phyloP scores from a whole-genome alignment of 2,113 vertebrate species.

The Tyto alba region DNA sequence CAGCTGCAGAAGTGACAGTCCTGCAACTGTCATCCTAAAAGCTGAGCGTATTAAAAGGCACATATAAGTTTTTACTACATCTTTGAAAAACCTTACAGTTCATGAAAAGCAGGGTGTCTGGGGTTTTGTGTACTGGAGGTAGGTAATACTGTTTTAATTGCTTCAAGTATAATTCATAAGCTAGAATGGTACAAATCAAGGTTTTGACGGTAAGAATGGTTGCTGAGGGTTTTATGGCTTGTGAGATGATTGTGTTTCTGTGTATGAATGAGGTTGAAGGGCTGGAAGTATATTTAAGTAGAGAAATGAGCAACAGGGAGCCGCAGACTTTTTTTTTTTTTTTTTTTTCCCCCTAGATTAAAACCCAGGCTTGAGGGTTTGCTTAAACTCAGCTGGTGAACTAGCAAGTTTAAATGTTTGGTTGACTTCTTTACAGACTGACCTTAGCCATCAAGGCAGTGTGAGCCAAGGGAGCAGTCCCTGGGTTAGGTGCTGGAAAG shows the following conservation, averaged over 20 bases:
- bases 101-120: background rate
- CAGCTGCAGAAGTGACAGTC: background rate
- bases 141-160: background rate
- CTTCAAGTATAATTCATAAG: background rate
- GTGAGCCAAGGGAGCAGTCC: background rate
- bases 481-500: no score
- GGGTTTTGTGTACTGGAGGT: background rate
- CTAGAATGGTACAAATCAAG: background rate
- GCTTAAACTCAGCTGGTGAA: background rate
- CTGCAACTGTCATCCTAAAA: background rate
- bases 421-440: background rate
- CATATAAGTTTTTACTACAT: background rate
- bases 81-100: background rate
- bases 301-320: background rate
- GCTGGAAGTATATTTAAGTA: background rate
- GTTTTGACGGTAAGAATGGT: background rate
- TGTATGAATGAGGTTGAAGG: background rate
- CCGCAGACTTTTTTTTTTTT: no score
- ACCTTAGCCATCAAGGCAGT: background rate
- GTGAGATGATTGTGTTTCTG: background rate
- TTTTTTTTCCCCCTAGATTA: no score
- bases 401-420: background rate
- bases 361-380: background rate
- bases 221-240: background rate
- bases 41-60: background rate